These are phyloP conservation scores for Melanotaenia pygmaea DNA, from an alignment of 2,797 vertebrate genomes.

Conservation along the genomic window DNA sequence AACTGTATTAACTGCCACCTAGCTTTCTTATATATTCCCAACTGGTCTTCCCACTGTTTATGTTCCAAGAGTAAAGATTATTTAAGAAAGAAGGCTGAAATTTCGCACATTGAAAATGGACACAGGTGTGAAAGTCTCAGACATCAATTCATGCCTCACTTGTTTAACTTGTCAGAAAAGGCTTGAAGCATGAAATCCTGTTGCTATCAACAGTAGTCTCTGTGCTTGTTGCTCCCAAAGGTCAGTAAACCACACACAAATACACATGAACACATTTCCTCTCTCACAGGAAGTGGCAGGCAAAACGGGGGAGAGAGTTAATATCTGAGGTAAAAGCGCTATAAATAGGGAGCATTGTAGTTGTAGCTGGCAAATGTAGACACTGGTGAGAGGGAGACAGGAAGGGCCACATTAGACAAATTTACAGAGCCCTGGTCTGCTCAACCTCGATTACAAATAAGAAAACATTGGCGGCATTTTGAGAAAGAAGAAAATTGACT, in stretches of 20 bases:
- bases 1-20: conserved; percentile 16
- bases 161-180: conserved; percentile 53
- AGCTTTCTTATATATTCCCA: conserved; percentile 8
- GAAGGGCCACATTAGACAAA: conserved; percentile 63
- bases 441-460: conserved; percentile 62
- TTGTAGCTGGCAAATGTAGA: conserved; percentile 57
- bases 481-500: conserved; percentile 47
- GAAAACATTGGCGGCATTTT: conserved; percentile 68
- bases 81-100: conserved; percentile 1
- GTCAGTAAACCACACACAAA: conserved; percentile 62
- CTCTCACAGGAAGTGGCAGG: conserved; percentile 72
- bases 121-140: conserved; percentile 10
- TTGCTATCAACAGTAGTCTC: conserved; percentile 61
- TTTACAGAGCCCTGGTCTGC: conserved; percentile 55
- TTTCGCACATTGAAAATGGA: conserved; percentile 20
- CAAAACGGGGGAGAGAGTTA: conserved; percentile 67
- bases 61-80: conserved; percentile 10
- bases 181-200: conserved; percentile 63
- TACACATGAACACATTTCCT: conserved; percentile 62
- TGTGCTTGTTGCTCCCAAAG: conserved; percentile 54
- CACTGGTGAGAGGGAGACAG: conserved; percentile 54
- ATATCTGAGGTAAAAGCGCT: conserved; percentile 76
- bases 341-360: conserved; percentile 82
- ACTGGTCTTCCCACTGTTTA: not conserved
- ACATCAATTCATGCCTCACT: conserved; percentile 48